Conservation (phyloP, 53 echinoderm and acorn worm species). For the Paracentrotus lividus region DNA sequence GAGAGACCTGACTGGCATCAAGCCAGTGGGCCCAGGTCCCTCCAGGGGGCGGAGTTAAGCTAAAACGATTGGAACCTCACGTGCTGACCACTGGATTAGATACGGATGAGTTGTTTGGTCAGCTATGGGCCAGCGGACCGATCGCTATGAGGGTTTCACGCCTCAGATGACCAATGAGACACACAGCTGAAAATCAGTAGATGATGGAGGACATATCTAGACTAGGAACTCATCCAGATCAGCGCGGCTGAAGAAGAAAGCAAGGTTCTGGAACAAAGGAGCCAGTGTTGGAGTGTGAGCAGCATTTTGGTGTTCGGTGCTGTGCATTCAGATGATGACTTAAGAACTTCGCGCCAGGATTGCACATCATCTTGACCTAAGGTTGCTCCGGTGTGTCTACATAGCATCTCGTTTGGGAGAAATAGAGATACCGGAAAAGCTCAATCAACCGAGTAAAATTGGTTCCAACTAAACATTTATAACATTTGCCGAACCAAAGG, state of each 20-base stretch:
- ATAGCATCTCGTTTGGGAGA: background rate
- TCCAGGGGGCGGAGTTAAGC: conserved; percentile 27
- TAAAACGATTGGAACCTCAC: conserved; percentile 1
- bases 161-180: conserved; percentile 22
- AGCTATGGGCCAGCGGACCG: conserved; percentile 25
- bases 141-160: conserved; percentile 64
- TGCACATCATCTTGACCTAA: background rate
- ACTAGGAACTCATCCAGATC: conserved; percentile 21
- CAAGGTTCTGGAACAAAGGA: conserved; percentile 38
- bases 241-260: background rate
- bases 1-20: conserved; percentile 24
- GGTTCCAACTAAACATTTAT: background rate
- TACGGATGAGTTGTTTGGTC: conserved; percentile 48
- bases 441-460: background rate
- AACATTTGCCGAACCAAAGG: background rate
- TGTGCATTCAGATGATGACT: background rate
- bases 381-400: background rate
- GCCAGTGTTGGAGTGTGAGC: background rate
- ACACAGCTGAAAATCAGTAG: background rate
- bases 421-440: background rate
- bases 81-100: conserved; percentile 58
- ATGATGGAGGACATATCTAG: background rate
- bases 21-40: background rate
- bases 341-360: background rate
- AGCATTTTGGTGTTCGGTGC: background rate